Evolutionary conservation across 2,888 invertebrate genomes (phyloP), one percentile per base, ranked within the genome.

Genomic region (Pogonocherus hispidulus): DNA sequence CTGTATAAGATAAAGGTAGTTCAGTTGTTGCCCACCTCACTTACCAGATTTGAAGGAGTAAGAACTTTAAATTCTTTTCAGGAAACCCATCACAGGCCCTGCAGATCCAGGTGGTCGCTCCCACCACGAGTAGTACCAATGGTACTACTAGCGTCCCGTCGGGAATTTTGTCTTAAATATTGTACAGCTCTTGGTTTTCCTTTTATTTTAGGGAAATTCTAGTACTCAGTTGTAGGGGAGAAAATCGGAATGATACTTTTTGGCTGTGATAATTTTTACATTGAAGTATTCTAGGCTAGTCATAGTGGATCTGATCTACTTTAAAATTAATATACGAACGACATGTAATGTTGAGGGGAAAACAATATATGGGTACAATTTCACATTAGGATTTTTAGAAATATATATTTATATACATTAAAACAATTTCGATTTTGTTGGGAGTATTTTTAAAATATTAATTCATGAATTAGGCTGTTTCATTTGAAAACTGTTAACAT

Each of bases 71-170:
- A n/a, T n/a, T n/a, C n/a, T 23, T 69, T 66, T 18, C 55, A 72
- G 72, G 72, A 64, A 66, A 63, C 51, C 66, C 68, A n/a, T 67
- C 68, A 69, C 82, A 71, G 60, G 78, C 78, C 65, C 74, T 82
- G 51, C 82, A 82, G 69, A 71, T 87, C 70, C 87, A 85, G 77
- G 87, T 86, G 75, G 83, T 85, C 4, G 84, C 84, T 35, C 84
- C 86, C 3, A 80, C 83, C 41, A 84, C 76, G 3, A 14, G 22
- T n/a, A 44, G 56, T 76, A 83, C 66, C 19, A 76, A 69, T 66
- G 72, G 63, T 68, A 76, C n/a, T n/a, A n/a, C 73, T 59, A 69
- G 70, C 60, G 68, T 67, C 52, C 63, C 75, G 22, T 79, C 81
- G 72, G 78, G 78, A 70, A 80, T 80, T 67, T 72, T 81, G 60